phyloP scores from a whole-genome alignment of 2,113 vertebrate species.

The Columbina picui region DNA sequence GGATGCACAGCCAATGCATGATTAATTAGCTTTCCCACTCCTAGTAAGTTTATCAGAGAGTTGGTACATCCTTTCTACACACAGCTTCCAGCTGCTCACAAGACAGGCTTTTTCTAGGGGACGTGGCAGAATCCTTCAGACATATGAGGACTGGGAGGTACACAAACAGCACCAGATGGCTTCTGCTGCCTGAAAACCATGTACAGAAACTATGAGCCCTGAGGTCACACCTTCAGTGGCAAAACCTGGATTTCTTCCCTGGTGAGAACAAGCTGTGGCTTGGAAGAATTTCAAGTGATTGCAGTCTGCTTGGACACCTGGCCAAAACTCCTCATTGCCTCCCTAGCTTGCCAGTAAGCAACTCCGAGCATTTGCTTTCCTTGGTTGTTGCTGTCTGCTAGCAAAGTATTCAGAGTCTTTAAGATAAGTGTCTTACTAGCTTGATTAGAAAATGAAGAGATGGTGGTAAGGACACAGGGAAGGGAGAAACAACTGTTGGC shows the following conservation, averaged over 20 bases:
- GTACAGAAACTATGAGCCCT: not conserved
- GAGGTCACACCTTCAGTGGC: not conserved
- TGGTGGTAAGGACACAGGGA: not conserved
- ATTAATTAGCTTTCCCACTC: not conserved
- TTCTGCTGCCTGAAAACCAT: not conserved
- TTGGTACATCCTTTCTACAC: not conserved
- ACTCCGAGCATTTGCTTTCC: not conserved
- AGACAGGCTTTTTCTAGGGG: not conserved
- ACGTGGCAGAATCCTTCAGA: not conserved
- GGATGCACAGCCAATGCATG: not conserved
- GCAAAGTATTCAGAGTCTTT: not conserved
- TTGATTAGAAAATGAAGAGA: not conserved
- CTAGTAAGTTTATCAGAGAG: not conserved
- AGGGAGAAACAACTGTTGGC: not conserved
- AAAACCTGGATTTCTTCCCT: not conserved
- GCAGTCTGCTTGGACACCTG: not conserved
- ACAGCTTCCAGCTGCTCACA: not conserved
- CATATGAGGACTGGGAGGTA: not conserved
- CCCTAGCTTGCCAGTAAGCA: not conserved
- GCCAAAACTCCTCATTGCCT: not conserved
- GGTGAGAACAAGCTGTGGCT: not conserved
- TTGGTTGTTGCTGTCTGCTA: not conserved
- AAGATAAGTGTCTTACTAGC: not conserved
- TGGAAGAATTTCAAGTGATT: not conserved
- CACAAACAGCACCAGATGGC: not conserved